Percentiles rank a stretch among this genome's conserved stretches.
These are phyloP conservation scores for Furcifer pardalis DNA, from an alignment of 2,797 vertebrate genomes.

Conservation along the genomic window DNA sequence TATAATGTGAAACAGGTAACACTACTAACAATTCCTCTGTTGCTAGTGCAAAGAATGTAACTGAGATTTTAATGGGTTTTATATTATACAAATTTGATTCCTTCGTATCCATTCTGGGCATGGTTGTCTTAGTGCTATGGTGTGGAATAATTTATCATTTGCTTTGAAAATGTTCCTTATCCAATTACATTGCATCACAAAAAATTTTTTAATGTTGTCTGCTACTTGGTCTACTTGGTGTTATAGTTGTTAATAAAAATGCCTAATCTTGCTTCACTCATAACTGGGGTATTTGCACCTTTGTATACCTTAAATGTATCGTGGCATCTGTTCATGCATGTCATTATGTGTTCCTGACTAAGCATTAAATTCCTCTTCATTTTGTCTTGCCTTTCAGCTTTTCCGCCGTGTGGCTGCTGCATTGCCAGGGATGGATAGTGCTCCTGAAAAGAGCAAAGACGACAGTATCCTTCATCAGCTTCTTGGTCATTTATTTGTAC, in stretches of 20 bases:
- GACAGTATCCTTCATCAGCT: constrained; percentile 86
- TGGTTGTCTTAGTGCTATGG: neutral
- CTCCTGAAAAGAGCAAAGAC: constrained; percentile 91
- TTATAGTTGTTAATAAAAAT: neutral
- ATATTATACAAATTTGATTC: neutral
- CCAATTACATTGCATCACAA: no score
- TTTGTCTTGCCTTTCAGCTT: constrained; percentile 75
- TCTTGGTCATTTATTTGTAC: neutral
- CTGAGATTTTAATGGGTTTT: neutral
- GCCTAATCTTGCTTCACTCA: neutral
- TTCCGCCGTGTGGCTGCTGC: constrained; percentile 89
- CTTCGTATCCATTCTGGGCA: neutral
- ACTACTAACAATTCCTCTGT: neutral
- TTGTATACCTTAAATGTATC: neutral
- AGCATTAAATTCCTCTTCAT: neutral
- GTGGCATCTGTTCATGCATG: neutral
- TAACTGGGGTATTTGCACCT: neutral
- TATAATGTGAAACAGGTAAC: constrained; percentile 98
- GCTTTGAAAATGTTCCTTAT: neutral
- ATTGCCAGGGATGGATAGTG: constrained; percentile 89
- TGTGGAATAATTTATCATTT: neutral
- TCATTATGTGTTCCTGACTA: neutral
- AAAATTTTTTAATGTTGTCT: no score
- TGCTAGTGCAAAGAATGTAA: neutral
- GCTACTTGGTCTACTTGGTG: no score